Percentiles rank a stretch among this genome's conserved stretches.
Evolutionary conservation across 2,888 invertebrate species (phyloP).

Genomic region (Chymomyza caudatula): DNA sequence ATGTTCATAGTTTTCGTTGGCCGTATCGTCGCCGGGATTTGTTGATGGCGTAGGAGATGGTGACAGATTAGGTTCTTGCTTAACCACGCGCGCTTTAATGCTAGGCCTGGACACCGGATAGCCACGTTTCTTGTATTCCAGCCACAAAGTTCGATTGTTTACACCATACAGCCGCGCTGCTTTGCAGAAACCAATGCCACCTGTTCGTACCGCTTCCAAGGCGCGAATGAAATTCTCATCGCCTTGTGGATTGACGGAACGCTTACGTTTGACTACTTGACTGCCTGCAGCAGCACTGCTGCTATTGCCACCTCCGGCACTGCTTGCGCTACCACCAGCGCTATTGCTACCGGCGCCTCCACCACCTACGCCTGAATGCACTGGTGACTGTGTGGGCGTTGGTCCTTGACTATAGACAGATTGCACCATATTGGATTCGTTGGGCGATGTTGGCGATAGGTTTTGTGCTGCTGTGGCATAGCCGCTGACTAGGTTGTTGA

Average conservation of each 20-base stretch:
- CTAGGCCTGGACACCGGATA: conserved; percentile 89
- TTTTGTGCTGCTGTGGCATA: conserved; percentile 78
- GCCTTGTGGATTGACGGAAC: conserved; percentile 88
- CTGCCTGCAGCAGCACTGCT: conserved; percentile 27
- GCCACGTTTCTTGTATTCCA: conserved; percentile 90
- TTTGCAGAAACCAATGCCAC: conserved; percentile 91
- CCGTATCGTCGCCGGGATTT: conserved; percentile 77
- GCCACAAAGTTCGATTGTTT: conserved; percentile 90
- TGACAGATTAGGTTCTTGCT: conserved; percentile 81
- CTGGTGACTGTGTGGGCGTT: conserved; percentile 78
- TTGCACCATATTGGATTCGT: conserved; percentile 80
- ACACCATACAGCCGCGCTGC: conserved; percentile 91
- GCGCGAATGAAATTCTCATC: conserved; percentile 90
- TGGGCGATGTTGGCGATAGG: conserved; percentile 81
- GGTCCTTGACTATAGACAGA: conserved; percentile 79
- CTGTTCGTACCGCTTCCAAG: conserved; percentile 88
- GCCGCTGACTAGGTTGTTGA: conserved; percentile 79
- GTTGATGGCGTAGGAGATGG: conserved; percentile 80
- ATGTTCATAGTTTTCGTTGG: conserved; percentile 77
- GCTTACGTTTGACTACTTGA: conserved; percentile 82
- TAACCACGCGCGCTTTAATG: conserved; percentile 86
- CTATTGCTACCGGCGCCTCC: conserved; percentile 66
- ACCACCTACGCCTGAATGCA: conserved; percentile 69
- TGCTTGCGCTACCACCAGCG: conserved; percentile 45
- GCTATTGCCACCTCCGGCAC: conserved; percentile 37